These are phyloP conservation scores for Eulemur rubriventer DNA, from an alignment of 2,797 vertebrate genomes.

Conservation along the genomic window DNA sequence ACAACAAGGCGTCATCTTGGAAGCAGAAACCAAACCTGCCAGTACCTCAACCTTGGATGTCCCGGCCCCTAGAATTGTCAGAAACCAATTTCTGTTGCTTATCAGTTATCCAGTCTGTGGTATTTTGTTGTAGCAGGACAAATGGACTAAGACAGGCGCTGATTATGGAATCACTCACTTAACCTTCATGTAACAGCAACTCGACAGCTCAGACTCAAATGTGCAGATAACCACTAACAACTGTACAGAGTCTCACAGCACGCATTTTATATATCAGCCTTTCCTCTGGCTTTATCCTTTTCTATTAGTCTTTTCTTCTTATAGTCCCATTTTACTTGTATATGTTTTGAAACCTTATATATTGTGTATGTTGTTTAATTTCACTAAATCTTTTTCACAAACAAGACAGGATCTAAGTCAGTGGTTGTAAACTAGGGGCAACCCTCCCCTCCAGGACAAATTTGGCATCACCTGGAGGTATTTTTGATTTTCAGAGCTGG, in stretches of 20 bases:
- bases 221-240: not conserved
- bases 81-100: not conserved
- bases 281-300: not conserved
- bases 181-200: not conserved
- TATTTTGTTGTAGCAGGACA: no score
- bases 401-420: not conserved
- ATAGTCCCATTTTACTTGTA: not conserved
- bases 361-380: not conserved
- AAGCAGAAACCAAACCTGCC: not conserved
- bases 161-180: not conserved
- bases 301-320: not conserved
- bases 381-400: not conserved
- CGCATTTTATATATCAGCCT: not conserved
- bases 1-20: not conserved
- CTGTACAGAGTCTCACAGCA: not conserved
- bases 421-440: not conserved
- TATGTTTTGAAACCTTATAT: not conserved
- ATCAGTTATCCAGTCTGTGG: not conserved
- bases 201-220: not conserved
- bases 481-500: not conserved
- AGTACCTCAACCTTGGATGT: not conserved
- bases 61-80: not conserved
- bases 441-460: not conserved
- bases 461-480: not conserved
- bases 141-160: not conserved